Evolutionary conservation across 2,888 invertebrate species (phyloP).

Genomic region (Tillus elongatus): DNA sequence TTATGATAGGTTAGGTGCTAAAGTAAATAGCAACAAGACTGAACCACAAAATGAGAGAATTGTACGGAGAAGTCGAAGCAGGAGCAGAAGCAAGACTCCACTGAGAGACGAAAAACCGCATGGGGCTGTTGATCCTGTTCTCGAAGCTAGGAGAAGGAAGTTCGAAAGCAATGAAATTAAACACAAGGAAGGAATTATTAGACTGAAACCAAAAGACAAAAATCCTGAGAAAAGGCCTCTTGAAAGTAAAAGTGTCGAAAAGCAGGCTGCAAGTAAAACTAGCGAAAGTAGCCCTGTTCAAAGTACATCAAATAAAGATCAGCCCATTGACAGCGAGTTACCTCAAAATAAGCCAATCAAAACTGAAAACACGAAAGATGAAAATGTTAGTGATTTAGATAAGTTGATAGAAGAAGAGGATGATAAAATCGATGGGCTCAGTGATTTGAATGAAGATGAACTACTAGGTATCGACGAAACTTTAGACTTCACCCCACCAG

Average conservation of each 20-base stretch:
- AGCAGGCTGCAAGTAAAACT: conserved; percentile 5
- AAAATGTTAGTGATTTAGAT: no score
- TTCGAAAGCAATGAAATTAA: conserved; percentile 46
- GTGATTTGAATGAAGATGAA: conserved; percentile 23
- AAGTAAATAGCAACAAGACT: conserved; percentile 17
- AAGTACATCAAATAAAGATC: background rate
- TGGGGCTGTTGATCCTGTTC: conserved; percentile 37
- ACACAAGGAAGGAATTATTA: conserved; percentile 43
- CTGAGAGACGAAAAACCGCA: conserved; percentile 4
- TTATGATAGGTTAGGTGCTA: conserved; percentile 28
- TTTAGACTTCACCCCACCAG: conserved; percentile 29
- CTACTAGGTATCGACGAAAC: conserved; percentile 26
- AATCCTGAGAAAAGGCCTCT: conserved; percentile 7
- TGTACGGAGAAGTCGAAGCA: conserved; percentile 2
- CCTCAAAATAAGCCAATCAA: conserved; percentile 5
- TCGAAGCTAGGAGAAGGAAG: conserved; percentile 46
- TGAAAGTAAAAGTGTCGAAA: conserved; percentile 8
- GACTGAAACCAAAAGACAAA: conserved; percentile 35
- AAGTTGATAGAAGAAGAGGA: conserved; percentile 15
- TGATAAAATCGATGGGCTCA: conserved; percentile 20
- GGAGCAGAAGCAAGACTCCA: conserved; percentile 12
- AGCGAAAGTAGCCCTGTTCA: background rate
- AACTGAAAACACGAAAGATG: conserved; percentile 10
- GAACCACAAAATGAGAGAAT: conserved; percentile 5
- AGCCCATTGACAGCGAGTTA: background rate